Base-by-base conservation (phyloP, 2,888 invertebrate genomes). In the Chloromyia formosa region DNA sequence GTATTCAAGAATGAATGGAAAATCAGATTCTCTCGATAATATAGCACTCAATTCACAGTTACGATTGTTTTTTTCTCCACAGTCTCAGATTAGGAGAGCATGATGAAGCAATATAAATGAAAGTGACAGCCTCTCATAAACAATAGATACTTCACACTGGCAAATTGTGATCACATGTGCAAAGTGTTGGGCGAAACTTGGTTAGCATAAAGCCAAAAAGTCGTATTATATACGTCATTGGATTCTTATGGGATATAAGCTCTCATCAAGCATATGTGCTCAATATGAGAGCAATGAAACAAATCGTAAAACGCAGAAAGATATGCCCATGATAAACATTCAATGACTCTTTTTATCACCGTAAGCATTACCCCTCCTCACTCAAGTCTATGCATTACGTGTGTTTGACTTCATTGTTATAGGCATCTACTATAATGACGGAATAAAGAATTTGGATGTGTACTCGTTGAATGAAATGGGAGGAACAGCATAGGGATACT, bases 271-370 rank as follows among this genome's bases (percentile, higher is more conserved):
- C 49, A 49, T 49, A 49, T 49, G 49, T 49, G 49, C 20, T 22
- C 45, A 49, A 22, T 45, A 22, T 16, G 49, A 66, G 45, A 66
- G 22, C 45, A 66, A 66, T 49, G 66, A 66, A 35, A 45, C n/a
- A 49, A 22, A 49, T 66, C 66, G 49, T 66, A 66, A 66, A 66
- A n/a, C 22, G 20, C 66, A 23, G 49, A 22, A 49, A 49, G 35
- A 20, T 16, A 66, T 66, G 45, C 14, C 45, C 20, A 20, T 35
- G 23, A 66, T 66, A 66, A 66, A 66, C 12, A 22, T 49, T 66
- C 45, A 35, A 45, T 66, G 66, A 49, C 66, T 9, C 27, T 35
- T 66, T 66, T 66, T 66, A 49, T 49, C 35, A 45, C 49, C 45
- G 45, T 35, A 35, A 4, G 49, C 49, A 49, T 49, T n/a, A 49